Base-by-base conservation (phyloP, 1,140 invertebrate species). In the Drosophila repleta region DNA sequence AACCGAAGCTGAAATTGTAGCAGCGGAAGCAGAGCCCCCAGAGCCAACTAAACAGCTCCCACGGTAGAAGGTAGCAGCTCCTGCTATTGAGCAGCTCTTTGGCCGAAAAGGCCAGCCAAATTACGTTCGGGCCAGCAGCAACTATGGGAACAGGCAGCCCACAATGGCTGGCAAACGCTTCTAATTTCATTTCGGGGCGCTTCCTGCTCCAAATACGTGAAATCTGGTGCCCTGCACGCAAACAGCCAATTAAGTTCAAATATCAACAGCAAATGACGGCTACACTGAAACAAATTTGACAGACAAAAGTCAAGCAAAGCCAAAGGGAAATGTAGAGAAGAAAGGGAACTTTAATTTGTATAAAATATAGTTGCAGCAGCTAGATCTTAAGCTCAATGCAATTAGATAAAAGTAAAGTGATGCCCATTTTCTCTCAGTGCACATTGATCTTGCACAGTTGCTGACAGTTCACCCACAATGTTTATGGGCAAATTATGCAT, bases 161-260 rank as follows among this genome's bases (percentile, higher is more conserved):
- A 10, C 29, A 35, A 13, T 35, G 20, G 21, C 39, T 17, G 4
- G 53, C 7, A 83, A 83, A 45, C 66, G 61, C 67, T 56, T 71
- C 64, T 64, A 78, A 82, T 85, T 78, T 85, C 37, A 70, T 58
- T 73, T 70, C 58, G 37, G 37, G 70, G 35, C 21, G 67, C 79
- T 88, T 88, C 76, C 83, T 87, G 83, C 83, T 87, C 83, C 76
- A 87, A 81, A 79, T 87, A 67, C 24, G 45, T 66, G 51, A 78
- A 78, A 77, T 64, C 67, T 63, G 76, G 41, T 61, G 75, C 83
- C 68, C 70, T 83, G 87, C 82, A 87, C 83, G 83, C 83, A 87
- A 87, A 71, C 57, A 49, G 17, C 69, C 67, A 87, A 88, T 87
- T 88, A 83, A 66, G 62, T 74, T 43, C 15, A 49, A 61, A 43